Evolutionary conservation across 2,113 vertebrate genomes (phyloP).

Genomic region (Chaetorhynchus papuensis): DNA sequence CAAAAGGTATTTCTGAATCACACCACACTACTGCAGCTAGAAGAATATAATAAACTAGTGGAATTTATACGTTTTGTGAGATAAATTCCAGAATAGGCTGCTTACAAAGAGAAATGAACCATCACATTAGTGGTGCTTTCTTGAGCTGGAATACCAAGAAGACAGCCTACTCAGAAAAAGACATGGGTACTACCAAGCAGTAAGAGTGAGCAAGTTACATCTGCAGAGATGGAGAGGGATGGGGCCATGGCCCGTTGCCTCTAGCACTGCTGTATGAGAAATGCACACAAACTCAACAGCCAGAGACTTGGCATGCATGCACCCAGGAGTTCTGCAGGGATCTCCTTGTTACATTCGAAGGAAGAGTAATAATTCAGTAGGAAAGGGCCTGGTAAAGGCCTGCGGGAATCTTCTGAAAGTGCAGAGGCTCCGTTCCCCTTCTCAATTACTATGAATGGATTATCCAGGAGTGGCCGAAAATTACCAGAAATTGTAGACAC

Average conservation of each 20-base stretch:
- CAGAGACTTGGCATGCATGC: not conserved
- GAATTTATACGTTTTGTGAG: not conserved
- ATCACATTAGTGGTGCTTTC: not conserved
- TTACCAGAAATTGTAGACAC: not conserved
- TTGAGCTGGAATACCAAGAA: not conserved
- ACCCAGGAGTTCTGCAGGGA: not conserved
- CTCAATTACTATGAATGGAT: not conserved
- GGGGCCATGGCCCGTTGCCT: not conserved
- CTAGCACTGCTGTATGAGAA: not conserved
- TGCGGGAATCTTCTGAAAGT: not conserved
- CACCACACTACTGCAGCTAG: not conserved
- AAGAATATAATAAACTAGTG: not conserved
- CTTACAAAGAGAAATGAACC: not conserved
- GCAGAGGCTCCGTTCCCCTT: not conserved
- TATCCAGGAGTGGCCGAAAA: not conserved
- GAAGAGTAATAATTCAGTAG: not conserved
- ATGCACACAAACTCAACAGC: not conserved
- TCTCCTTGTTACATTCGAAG: not conserved
- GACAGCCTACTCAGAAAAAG: not conserved
- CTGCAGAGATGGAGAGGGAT: not conserved
- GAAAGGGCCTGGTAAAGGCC: not conserved
- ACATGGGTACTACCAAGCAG: not conserved
- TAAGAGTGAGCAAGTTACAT: not conserved
- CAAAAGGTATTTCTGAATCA: not conserved
- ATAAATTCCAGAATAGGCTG: not conserved